Evolutionary conservation across 2,113 vertebrate species (phyloP).

Genomic region (Heterotis niloticus): DNA sequence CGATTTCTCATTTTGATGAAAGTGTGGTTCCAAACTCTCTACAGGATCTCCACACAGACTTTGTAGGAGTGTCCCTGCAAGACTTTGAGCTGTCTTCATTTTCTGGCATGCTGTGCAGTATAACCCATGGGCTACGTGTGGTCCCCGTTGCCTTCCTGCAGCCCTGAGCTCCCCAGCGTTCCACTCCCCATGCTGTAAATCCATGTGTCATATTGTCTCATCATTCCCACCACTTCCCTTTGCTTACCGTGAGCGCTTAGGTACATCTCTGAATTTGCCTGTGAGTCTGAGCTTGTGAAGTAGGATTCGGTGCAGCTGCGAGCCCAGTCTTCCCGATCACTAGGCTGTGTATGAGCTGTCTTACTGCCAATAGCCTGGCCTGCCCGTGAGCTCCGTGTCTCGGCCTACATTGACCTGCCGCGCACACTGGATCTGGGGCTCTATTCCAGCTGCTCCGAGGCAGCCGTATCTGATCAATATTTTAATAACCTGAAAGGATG

Average conservation of each 20-base stretch:
- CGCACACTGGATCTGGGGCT: constrained; percentile 42
- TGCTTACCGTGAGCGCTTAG: no score
- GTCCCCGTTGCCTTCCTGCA: no score
- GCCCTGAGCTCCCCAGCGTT: background rate
- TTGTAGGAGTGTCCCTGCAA: no score
- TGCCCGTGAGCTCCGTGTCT: background rate
- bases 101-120: no score
- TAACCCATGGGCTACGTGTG: no score
- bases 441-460: constrained; percentile 23
- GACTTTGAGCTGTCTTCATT: no score
- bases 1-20: background rate
- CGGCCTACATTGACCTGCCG: background rate
- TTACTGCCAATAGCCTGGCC: background rate
- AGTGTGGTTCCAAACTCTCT: background rate
- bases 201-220: background rate
- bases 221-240: no score
- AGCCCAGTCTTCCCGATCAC: background rate
- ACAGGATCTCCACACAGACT: no score
- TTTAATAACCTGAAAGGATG: constrained; percentile 68
- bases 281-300: no score
- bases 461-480: constrained; percentile 64
- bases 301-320: background rate
- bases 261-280: constrained; percentile 22
- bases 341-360: background rate
- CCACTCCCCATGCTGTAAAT: background rate